phyloP scores from a whole-genome alignment of 2,113 vertebrate species.

The Mola mola region DNA sequence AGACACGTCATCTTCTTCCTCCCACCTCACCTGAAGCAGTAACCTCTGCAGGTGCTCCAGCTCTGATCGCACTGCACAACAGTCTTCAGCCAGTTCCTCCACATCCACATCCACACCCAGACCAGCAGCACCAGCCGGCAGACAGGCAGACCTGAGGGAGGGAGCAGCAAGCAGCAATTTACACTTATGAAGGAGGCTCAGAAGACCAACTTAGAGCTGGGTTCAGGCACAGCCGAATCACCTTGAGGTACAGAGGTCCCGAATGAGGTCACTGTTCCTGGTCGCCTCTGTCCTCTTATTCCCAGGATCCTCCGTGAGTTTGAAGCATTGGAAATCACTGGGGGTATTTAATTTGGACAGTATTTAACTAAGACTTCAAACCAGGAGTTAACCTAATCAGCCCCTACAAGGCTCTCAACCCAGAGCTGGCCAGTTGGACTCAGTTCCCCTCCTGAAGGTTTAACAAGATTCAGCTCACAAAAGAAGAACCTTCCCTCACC shows the following conservation, averaged over 20 bases:
- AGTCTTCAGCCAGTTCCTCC: conserved; percentile 94
- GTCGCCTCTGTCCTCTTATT: conserved; percentile 25
- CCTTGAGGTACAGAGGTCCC: conserved; percentile 50
- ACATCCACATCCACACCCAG: conserved; percentile 85
- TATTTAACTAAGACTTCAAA: too few species aligned
- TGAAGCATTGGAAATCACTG: conserved; percentile 50
- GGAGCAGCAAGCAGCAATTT: not conserved
- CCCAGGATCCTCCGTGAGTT: conserved; percentile 48
- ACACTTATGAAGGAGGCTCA: not conserved
- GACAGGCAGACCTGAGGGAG: conserved; percentile 28
- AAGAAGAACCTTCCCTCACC: conserved; percentile 28
- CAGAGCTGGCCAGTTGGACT: too few species aligned
- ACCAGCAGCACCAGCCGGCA: conserved; percentile 29
- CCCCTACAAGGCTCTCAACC: too few species aligned
- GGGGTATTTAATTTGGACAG: too few species aligned
- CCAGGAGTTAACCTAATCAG: too few species aligned
- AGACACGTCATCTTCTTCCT: not conserved
- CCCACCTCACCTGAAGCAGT: conserved; percentile 87
- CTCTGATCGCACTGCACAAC: conserved; percentile 89
- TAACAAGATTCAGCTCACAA: not conserved
- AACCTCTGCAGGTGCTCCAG: conserved; percentile 86
- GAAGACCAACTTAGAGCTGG: not conserved
- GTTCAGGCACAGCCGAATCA: conserved; percentile 8
- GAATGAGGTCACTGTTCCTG: conserved; percentile 22
- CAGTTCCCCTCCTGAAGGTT: too few species aligned